These are phyloP conservation scores for Percopsis transmontana DNA, from an alignment of 2,113 vertebrate genomes.

Conservation along the genomic window DNA sequence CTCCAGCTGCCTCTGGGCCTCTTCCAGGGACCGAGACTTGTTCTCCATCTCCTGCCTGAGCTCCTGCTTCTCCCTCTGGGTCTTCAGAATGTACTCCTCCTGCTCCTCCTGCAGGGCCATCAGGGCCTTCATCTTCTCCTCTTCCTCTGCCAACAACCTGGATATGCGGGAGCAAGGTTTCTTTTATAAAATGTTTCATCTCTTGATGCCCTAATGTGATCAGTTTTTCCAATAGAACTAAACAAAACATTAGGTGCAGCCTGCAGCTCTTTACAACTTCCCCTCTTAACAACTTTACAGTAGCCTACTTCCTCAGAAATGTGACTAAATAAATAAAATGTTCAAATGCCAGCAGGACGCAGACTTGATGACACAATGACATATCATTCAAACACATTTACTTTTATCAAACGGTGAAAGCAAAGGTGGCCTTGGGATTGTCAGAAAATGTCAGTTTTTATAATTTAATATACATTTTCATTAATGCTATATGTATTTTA, in stretches of 20 bases:
- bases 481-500: no score
- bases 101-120: conserved; percentile 92
- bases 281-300: conserved; percentile 45
- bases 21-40: conserved; percentile 86
- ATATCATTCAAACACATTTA: neutral
- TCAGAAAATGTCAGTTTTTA: no score
- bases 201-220: neutral
- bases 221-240: neutral
- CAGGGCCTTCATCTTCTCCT: conserved; percentile 90
- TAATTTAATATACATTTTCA: no score
- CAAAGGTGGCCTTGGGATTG: no score
- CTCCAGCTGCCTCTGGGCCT: conserved; percentile 91
- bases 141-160: conserved; percentile 91
- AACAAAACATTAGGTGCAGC: neutral
- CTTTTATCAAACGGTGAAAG: neutral
- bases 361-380: neutral
- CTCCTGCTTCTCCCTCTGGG: conserved; percentile 91
- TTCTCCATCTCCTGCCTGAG: conserved; percentile 92
- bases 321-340: conserved; percentile 11
- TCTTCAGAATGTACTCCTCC: conserved; percentile 88
- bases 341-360: neutral
- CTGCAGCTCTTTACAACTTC: conserved; percentile 53
- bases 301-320: conserved; percentile 75
- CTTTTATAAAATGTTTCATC: neutral
- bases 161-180: neutral